Evolutionary conservation across 2,888 invertebrate species (phyloP).

Genomic region (Caenorhabditis macrosperma): DNA sequence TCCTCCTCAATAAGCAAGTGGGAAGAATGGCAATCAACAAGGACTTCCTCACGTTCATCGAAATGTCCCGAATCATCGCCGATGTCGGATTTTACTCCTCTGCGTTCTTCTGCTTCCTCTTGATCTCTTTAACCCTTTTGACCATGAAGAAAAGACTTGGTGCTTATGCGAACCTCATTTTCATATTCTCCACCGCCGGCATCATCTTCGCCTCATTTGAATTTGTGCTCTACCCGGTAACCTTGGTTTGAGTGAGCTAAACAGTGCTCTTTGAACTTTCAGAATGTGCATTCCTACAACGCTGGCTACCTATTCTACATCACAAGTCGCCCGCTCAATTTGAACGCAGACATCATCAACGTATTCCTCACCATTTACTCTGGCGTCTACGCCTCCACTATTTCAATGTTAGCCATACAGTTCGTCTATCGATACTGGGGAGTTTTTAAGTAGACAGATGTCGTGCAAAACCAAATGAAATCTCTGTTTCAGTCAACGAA

Average conservation of each 20-base stretch:
- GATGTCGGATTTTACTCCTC: conserved; percentile 32
- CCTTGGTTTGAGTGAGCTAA: no score
- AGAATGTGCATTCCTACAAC: conserved; percentile 37
- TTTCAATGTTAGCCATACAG: conserved; percentile 29
- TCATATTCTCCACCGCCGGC: conserved; percentile 24
- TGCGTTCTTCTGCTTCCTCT: conserved; percentile 1
- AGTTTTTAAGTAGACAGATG: conserved; percentile 1
- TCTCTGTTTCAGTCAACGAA: no score
- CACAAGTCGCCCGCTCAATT: conserved; percentile 2
- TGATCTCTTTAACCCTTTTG: conserved; percentile 12
- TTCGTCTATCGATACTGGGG: conserved; percentile 35
- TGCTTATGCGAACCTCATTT: conserved; percentile 26
- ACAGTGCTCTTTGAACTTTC: no score
- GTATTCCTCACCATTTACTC: conserved; percentile 31
- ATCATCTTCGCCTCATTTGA: conserved; percentile 25
- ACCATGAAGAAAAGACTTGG: conserved; percentile 27
- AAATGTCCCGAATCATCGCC: no score
- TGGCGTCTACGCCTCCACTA: conserved; percentile 22
- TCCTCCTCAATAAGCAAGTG: no score
- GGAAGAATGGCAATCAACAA: no score
- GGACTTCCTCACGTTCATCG: no score
- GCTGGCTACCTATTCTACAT: conserved; percentile 27
- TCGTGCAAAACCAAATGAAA: no score
- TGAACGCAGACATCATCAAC: conserved; percentile 12
- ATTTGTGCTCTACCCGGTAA: background rate